Percentiles rank a stretch among this genome's conserved stretches.
Conservation (phyloP, 2,888 invertebrate genomes). For the Lasioglossum pauxillum region DNA sequence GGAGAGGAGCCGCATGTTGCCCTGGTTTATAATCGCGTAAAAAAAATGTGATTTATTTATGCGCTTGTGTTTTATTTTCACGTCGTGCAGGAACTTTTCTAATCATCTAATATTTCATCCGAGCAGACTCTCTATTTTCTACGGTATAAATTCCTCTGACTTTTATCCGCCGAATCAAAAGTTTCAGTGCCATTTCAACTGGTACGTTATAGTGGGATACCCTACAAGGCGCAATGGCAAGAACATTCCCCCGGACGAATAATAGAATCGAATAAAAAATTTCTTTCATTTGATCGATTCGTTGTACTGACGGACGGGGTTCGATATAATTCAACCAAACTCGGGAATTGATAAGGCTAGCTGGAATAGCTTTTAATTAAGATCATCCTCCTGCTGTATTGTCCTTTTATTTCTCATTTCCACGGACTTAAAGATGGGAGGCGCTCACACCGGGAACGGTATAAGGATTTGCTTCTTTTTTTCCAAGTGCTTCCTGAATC, state of each 20-base stretch:
- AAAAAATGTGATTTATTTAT: too few relatives aligned
- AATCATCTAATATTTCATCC: not conserved
- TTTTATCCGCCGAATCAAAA: not conserved
- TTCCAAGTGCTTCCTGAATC: constrained; percentile 57
- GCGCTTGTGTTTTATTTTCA: not conserved
- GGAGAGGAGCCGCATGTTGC: too few relatives aligned
- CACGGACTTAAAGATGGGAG: constrained; percentile 30
- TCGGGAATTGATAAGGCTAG: not conserved
- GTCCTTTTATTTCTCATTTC: constrained; percentile 42
- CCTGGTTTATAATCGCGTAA: too few relatives aligned
- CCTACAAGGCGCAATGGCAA: not conserved
- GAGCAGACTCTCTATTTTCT: not conserved
- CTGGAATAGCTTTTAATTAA: constrained; percentile 64
- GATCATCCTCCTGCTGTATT: constrained; percentile 42
- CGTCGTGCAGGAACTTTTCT: not conserved
- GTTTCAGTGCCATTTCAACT: not conserved
- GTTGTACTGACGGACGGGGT: not conserved
- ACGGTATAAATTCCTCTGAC: not conserved
- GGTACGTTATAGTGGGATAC: not conserved
- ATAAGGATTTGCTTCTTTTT: constrained; percentile 60
- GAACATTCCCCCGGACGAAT: not conserved
- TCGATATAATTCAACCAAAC: constrained; percentile 34
- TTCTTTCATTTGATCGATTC: not conserved
- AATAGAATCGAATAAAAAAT: not conserved
- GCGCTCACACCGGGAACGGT: constrained; percentile 39